phyloP scores from a whole-genome alignment of 2,888 invertebrate genomes.

The Brassicogethes aeneus region DNA sequence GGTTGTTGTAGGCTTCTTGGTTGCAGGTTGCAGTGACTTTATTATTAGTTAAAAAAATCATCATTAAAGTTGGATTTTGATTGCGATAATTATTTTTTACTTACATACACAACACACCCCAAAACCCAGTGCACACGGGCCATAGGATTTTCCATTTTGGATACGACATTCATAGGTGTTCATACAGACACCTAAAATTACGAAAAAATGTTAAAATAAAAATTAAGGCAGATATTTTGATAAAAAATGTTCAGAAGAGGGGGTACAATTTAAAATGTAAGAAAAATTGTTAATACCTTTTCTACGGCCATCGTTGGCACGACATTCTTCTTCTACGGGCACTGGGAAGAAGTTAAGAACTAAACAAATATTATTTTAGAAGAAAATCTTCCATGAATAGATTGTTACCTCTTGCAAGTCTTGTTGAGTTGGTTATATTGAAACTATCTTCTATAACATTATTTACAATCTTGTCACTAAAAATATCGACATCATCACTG shows the following conservation, averaged over 20 bases:
- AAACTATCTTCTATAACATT: constrained; percentile 5
- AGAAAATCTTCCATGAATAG: background rate
- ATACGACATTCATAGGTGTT: constrained; percentile 78
- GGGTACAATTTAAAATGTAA: no score
- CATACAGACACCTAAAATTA: constrained; percentile 60
- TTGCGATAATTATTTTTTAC: constrained; percentile 33
- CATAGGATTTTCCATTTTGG: constrained; percentile 59
- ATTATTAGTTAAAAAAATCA: constrained; percentile 9
- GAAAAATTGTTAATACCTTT: no score
- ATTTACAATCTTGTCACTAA: no score
- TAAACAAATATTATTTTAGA: constrained; percentile 32
- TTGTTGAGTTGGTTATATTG: constrained; percentile 8
- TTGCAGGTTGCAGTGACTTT: constrained; percentile 70
- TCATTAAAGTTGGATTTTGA: background rate
- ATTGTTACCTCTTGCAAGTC: constrained; percentile 25
- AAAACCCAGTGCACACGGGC: constrained; percentile 74
- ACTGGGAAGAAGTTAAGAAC: constrained; percentile 79
- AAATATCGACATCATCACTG: constrained; percentile 23
- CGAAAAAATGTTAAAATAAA: no score
- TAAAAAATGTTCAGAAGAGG: background rate
- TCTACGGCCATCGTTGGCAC: constrained; percentile 60
- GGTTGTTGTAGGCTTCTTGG: constrained; percentile 62
- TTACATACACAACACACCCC: constrained; percentile 82
- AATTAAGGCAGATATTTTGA: background rate
- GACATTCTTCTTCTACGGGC: constrained; percentile 73